Conservation (phyloP, 2,888 invertebrate species). For the Metopia argyrocephala region DNA sequence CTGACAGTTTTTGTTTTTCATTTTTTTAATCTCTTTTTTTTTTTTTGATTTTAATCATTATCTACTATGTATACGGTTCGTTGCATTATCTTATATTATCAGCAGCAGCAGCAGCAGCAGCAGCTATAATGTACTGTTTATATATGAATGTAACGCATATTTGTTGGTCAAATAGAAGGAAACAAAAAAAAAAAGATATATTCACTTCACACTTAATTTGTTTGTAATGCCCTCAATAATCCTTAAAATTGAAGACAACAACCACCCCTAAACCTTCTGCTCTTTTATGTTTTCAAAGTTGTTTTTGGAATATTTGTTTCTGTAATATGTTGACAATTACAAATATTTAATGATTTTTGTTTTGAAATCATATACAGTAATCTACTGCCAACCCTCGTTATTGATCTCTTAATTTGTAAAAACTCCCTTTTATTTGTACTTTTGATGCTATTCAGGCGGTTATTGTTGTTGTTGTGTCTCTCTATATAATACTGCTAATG, state of each 20-base stretch:
- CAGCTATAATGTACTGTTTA: conserved; percentile 49
- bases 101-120: no score
- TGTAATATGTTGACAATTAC: conserved; percentile 62
- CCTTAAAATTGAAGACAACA: conserved; percentile 55
- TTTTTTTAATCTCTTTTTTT: conserved; percentile 43
- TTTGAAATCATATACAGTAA: conserved; percentile 26
- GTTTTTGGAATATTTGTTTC: not conserved
- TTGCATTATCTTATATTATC: conserved; percentile 51
- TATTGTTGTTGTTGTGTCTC: conserved; percentile 14
- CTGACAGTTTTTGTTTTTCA: conserved; percentile 14
- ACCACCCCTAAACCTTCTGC: not conserved
- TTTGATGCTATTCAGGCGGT: conserved; percentile 13
- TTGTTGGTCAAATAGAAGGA: conserved; percentile 44
- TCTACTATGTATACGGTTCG: not conserved
- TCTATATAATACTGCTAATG: conserved; percentile 51
- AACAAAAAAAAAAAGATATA: not conserved
- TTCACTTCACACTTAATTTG: conserved; percentile 76
- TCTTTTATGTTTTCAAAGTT: not conserved
- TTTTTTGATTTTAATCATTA: conserved; percentile 15
- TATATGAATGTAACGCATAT: conserved; percentile 43
- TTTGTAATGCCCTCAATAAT: conserved; percentile 73
- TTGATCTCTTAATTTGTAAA: conserved; percentile 51
- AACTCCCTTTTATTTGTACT: conserved; percentile 17
- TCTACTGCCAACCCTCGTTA: conserved; percentile 42
- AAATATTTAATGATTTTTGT: conserved; percentile 53